phyloP scores from a whole-genome alignment of 2,888 invertebrate species.

The Galerucella pusilla region DNA sequence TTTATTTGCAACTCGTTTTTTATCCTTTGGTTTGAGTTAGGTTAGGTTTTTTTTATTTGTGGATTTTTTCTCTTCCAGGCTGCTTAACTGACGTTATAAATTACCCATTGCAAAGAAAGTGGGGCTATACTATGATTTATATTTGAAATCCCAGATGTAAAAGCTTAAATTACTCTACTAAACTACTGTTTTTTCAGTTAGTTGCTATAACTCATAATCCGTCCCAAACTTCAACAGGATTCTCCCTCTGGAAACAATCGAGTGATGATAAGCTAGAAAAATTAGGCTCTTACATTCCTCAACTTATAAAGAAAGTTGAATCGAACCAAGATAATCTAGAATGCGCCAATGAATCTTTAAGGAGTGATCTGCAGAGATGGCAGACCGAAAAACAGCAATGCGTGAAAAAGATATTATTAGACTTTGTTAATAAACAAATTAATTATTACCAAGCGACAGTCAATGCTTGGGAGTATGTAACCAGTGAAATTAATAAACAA shows the following conservation, averaged over 20 bases:
- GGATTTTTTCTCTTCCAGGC: too few species aligned
- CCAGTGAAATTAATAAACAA: conserved; percentile 49
- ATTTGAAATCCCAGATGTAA: too few species aligned
- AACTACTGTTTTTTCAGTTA: conserved; percentile 49
- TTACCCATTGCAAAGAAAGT: too few species aligned
- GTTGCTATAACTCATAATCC: conserved; percentile 54
- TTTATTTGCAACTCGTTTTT: too few species aligned
- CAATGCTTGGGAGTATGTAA: conserved; percentile 68
- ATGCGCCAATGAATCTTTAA: conserved; percentile 75
- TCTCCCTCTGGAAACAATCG: conserved; percentile 72
- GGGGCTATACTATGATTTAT: too few species aligned
- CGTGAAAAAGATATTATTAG: conserved; percentile 71
- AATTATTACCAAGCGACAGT: conserved; percentile 72
- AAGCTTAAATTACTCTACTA: background rate
- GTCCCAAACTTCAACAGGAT: conserved; percentile 50
- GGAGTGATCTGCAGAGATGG: conserved; percentile 77
- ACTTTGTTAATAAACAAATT: conserved; percentile 74
- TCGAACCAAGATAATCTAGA: conserved; percentile 72
- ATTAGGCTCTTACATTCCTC: conserved; percentile 66
- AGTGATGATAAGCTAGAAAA: conserved; percentile 70
- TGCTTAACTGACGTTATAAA: too few species aligned
- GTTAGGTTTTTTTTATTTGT: too few species aligned
- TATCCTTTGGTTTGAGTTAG: too few species aligned
- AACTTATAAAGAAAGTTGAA: conserved; percentile 67
- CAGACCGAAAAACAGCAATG: conserved; percentile 73